Percentiles rank a stretch among this genome's conserved stretches.
These are phyloP conservation scores for Meandrusa payeni DNA, from an alignment of 2,888 invertebrate genomes.

Conservation along the genomic window DNA sequence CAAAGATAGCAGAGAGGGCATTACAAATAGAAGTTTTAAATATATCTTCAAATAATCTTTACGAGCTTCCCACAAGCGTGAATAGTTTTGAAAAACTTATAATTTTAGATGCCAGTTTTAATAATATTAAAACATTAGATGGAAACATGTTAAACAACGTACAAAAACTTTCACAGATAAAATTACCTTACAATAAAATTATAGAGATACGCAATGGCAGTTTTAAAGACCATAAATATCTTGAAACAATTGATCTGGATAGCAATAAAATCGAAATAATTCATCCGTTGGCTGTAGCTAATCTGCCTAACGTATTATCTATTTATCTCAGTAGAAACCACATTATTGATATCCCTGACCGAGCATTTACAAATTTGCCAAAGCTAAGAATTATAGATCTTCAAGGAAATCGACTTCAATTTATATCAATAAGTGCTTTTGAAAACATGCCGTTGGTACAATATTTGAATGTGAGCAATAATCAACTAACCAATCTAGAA, in stretches of 20 bases:
- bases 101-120: slow-evolving; percentile 88
- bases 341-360: slow-evolving; percentile 87
- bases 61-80: slow-evolving; percentile 86
- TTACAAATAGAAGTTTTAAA: slow-evolving; percentile 87
- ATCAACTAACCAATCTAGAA: slow-evolving; percentile 87
- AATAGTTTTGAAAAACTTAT: slow-evolving; percentile 85
- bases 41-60: slow-evolving; percentile 88
- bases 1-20: slow-evolving; percentile 82
- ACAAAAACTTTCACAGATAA: slow-evolving; percentile 85
- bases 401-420: slow-evolving; percentile 89
- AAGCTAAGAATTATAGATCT: slow-evolving; percentile 87
- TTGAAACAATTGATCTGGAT: slow-evolving; percentile 89
- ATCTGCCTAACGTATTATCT: slow-evolving; percentile 85
- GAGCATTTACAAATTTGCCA: slow-evolving; percentile 88
- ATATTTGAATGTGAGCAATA: slow-evolving; percentile 91
- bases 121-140: slow-evolving; percentile 86
- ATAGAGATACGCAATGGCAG: slow-evolving; percentile 85
- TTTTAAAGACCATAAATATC: slow-evolving; percentile 85
- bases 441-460: slow-evolving; percentile 88
- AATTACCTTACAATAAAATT: slow-evolving; percentile 88
- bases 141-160: slow-evolving; percentile 86
- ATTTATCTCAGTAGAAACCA: slow-evolving; percentile 87
- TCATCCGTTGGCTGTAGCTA: slow-evolving; percentile 86
- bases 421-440: slow-evolving; percentile 87
- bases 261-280: slow-evolving; percentile 89